Base-by-base conservation (phyloP, 1,140 invertebrate species). In the Pseudomyrmex flavicornis region DNA sequence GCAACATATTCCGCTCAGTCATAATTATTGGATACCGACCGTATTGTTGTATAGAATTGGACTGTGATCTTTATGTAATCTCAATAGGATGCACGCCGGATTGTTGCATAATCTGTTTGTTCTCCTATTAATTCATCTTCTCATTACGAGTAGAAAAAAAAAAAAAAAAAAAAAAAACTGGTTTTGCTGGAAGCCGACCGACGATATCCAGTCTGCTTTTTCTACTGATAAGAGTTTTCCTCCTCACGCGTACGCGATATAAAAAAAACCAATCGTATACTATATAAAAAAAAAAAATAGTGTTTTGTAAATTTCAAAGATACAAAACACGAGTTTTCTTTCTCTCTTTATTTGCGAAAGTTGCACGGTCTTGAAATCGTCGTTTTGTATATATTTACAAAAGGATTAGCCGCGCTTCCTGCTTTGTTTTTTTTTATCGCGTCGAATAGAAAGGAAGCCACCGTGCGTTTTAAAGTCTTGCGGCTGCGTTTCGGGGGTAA, bases 51-150 rank as follows among this genome's bases (percentile, higher is more conserved):
- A 35, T 35, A 68, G 75, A 84, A 89, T 87, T 69, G 65, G 65
- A 84, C 74, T 90, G 72, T 82, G 89, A 89, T 88, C 80, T 88
- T 90, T 90, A 89, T 44, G 84, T 90, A 90, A 90, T 89, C 58
- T 83, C 56, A 68, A 88, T 68, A 59, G 22, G 10, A 85, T 65
- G 58, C 58, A 79, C 61, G 72, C 65, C 62, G 70, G 63, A 22
- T 50, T 63, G 75, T 90, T 90, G 70, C 80, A 79, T 90, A 90
- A 90, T 88, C 58, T 90, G 83, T 90, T 90, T 89, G 75, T 80
- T 79, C 59, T 85, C 66, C 17, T 69, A 58, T 80, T 62, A 63
- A 74, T n/a, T n/a, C n/a, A n/a, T n/a, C n/a, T n/a, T n/a, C n/a
- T n/a, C n/a, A n/a, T n/a, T n/a, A n/a, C n/a, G n/a, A n/a, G n/a